Evolutionary conservation across 2,888 invertebrate species (phyloP), one percentile per base, ranked within the genome.

Genomic region (Leptothorax acervorum): DNA sequence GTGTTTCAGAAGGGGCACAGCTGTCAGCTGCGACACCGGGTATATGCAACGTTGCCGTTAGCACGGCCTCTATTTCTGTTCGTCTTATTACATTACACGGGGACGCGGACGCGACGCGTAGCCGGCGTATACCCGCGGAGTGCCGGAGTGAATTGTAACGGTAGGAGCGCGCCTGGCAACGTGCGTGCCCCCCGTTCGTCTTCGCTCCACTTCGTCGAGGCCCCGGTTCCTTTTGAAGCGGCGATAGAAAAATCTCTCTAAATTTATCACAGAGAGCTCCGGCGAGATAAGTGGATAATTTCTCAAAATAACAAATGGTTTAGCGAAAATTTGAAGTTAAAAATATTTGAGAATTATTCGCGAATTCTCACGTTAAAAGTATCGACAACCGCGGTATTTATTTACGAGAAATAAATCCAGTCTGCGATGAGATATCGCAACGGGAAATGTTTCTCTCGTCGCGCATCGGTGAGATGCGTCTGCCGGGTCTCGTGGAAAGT

Each of bases 31-130:
- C 71, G 63, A 51, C 68, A 71, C 84, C 65, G 31, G 45, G 45
- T 57, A 85, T 53, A 74, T 45, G 88, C 90, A 76, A 83, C 86
- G 90, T 90, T 90, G 90, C 90, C 90, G 62, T 62, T 82, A 84
- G 23, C 75, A 63, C 83, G 79, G 74, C 86, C 89, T 76, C 86
- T 86, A 90, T 90, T 86, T 86, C 84, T 86, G 85, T 82, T 89
- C 82, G 76, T 90, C 90, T 90, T 89, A 85, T 89, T 90, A 86
- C 87, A 86, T 73, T 82, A 88, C 65, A 75, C 74, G 45, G 63
- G 82, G 70, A 15, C 48, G 42, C 73, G 71, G 71, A 48, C 51
- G 74, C 74, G 83, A n/a, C n/a, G n/a, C n/a, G n/a, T 65, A 31
- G 83, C 84, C 85, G 84, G 6, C 23, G 23, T 23, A 23, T 23